Evolutionary conservation across 1,140 invertebrate species (phyloP), one percentile per base, ranked within the genome.

Genomic region (Polyergus mexicanus): DNA sequence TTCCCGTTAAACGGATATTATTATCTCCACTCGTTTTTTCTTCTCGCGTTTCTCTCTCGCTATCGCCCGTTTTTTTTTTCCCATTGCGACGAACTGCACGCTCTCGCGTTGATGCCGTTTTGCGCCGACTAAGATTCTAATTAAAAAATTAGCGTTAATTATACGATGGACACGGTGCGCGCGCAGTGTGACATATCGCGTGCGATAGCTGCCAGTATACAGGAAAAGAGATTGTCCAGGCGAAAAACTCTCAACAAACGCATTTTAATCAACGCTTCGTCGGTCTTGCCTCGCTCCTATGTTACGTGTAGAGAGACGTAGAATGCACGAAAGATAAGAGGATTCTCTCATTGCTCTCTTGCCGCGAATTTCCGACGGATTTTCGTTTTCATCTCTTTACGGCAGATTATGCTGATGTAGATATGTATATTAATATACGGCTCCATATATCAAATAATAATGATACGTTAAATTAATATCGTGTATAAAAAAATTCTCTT

Each of bases 121-220:
- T 51, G 47, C 3, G 60, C 56, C 54, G 41, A 58, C 58, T 63
- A 85, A 80, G 84, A 85, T 89, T 90, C 88, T 92, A 91, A 91
- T 92, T 91, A 90, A 92, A 92, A 91, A 92, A 92, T 91, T 91
- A 92, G 87, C 90, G 89, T 91, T 91, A 92, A 92, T 92, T 91
- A 44, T 11, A 92, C 85, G 85, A 75, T 32, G 75, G 76, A 51
- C 54, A 77, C 71, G 58, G 68, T 54, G 78, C 74, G 88, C 76
- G 38, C 65, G 80, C 25, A 85, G 35, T 54, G 32, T 54, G 75
- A 16, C 63, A 65, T 41, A 25, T 80, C 76, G 41, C 58, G 56
- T 44, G 68, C 32, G 63, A 56, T 56, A 56, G 38, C 16, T 4
- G n/a, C 6, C 58, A 32, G 63, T 72, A 77, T 32, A 35, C 16